Percentiles rank a stretch among this genome's conserved stretches.
phyloP scores from a whole-genome alignment of 2,113 vertebrate genomes.

The Corydoras maculifer region DNA sequence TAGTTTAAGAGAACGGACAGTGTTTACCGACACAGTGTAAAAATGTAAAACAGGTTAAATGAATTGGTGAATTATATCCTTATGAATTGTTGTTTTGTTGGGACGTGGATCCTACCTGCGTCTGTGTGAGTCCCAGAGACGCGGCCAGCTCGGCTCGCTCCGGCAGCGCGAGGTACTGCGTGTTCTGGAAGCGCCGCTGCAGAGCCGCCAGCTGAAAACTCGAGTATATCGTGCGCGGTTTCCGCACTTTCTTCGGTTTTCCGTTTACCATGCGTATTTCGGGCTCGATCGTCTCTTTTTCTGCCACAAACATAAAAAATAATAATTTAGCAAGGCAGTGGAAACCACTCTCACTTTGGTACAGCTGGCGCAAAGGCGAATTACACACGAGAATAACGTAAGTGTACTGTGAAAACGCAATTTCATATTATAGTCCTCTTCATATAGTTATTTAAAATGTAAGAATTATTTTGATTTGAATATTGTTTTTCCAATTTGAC shows the following conservation, averaged over 20 bases:
- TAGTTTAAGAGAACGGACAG: too few species aligned
- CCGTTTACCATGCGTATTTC: constrained; percentile 98
- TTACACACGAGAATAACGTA: too few species aligned
- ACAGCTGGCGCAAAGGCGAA: background rate
- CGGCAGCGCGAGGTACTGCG: constrained; percentile 93
- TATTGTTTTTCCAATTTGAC: background rate
- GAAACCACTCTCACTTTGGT: background rate
- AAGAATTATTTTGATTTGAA: background rate
- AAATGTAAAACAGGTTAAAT: too few species aligned
- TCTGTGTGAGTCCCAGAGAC: constrained; percentile 91
- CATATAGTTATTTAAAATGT: background rate
- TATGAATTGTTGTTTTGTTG: too few species aligned
- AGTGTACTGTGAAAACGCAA: too few species aligned
- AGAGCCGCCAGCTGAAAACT: constrained; percentile 97
- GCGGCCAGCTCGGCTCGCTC: constrained; percentile 96
- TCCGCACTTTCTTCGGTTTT: constrained; percentile 98
- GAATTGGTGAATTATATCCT: too few species aligned
- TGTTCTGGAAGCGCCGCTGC: constrained; percentile 96
- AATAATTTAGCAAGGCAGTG: background rate
- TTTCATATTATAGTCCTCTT: too few species aligned
- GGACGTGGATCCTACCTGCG: constrained; percentile 71
- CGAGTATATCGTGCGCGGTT: constrained; percentile 96
- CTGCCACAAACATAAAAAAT: constrained; percentile 54
- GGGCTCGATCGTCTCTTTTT: constrained; percentile 88
- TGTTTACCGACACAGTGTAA: too few species aligned